These are phyloP conservation scores for Physocephala rufipes DNA, from an alignment of 2,888 invertebrate genomes.

Conservation along the genomic window DNA sequence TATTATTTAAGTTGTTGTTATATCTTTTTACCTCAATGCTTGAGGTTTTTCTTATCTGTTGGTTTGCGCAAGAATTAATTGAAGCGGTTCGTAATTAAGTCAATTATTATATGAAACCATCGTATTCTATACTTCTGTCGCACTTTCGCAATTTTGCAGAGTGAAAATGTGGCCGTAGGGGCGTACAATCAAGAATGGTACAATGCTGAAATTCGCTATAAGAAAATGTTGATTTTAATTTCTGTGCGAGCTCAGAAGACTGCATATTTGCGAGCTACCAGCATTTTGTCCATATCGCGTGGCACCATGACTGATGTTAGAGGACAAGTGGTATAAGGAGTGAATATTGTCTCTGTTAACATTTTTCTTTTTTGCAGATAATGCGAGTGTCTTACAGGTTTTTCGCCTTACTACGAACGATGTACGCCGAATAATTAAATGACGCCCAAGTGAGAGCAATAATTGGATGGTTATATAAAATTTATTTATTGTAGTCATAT, in stretches of 20 bases:
- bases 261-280: constrained; percentile 53
- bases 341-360: constrained; percentile 4
- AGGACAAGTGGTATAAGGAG: background rate
- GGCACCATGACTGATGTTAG: constrained; percentile 57
- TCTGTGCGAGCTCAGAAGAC: constrained; percentile 56
- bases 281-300: constrained; percentile 54
- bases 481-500: no score
- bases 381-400: constrained; percentile 61
- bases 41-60: constrained; percentile 57
- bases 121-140: background rate
- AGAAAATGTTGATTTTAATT: constrained; percentile 55
- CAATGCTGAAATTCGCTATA: constrained; percentile 50
- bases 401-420: constrained; percentile 58
- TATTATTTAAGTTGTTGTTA: constrained; percentile 51
- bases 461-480: no score
- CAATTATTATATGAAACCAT: no score
- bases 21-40: constrained; percentile 57
- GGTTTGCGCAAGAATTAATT: constrained; percentile 55
- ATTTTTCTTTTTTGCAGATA: constrained; percentile 49
- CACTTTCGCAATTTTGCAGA: constrained; percentile 46
- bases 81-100: constrained; percentile 48
- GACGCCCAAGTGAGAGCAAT: no score
- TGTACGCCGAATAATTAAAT: constrained; percentile 47
- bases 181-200: constrained; percentile 59
- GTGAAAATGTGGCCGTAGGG: constrained; percentile 53